phyloP scores from a whole-genome alignment of 2,888 invertebrate genomes.

The Xylocampa areola region DNA sequence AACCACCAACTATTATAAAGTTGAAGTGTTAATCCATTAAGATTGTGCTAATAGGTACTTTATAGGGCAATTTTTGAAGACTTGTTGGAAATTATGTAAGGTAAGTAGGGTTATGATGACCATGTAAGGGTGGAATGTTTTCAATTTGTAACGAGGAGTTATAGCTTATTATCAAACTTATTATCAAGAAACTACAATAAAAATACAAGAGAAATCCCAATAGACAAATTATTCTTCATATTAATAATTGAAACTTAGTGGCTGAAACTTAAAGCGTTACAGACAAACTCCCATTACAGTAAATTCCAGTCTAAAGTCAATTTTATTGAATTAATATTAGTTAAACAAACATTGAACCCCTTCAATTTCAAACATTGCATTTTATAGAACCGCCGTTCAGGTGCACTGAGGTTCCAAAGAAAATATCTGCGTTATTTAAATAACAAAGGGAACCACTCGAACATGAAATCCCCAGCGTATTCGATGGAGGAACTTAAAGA shows the following conservation, averaged over 20 bases:
- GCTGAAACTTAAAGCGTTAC: too few species aligned
- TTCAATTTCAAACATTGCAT: conserved; percentile 62
- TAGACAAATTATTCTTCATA: too few species aligned
- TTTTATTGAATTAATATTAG: conserved; percentile 51
- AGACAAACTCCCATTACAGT: too few species aligned
- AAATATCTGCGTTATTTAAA: conserved; percentile 71
- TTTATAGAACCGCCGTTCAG: conserved; percentile 53
- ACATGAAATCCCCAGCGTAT: conserved; percentile 67
- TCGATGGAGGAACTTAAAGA: conserved; percentile 67
- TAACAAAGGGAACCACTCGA: conserved; percentile 70
- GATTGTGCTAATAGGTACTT: conserved; percentile 47
- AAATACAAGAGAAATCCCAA: too few species aligned
- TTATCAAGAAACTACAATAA: too few species aligned
- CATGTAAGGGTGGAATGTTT: too few species aligned
- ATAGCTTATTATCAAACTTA: too few species aligned
- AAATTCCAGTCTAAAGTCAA: conserved; percentile 45
- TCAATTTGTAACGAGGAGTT: too few species aligned
- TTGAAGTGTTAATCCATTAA: conserved; percentile 58
- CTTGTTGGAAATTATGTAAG: too few species aligned
- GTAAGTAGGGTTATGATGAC: too few species aligned
- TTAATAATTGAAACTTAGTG: too few species aligned
- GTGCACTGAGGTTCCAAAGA: conserved; percentile 59
- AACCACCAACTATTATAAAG: conserved; percentile 62
- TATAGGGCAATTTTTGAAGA: conserved; percentile 4
- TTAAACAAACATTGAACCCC: conserved; percentile 56